A percentile compares a stretch with the other conserved stretches of the same genome.
phyloP scores from a whole-genome alignment of 1,140 invertebrate genomes.

The Archivesica marissinica region DNA sequence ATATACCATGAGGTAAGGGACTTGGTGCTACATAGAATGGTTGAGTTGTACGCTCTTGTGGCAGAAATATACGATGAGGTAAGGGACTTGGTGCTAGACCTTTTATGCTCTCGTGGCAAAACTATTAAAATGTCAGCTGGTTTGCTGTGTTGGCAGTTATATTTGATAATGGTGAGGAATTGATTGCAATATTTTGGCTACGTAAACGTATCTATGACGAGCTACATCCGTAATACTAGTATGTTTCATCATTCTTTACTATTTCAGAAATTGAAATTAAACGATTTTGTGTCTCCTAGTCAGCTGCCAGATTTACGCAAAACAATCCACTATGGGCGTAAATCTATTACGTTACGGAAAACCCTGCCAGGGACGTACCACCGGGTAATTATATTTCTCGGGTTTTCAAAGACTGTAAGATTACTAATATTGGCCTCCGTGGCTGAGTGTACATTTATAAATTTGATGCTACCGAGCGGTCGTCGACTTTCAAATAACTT shows the following conservation, averaged over 20 bases:
- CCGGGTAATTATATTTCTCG: constrained; percentile 69
- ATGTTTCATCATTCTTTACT: no score
- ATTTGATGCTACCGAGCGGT: no score
- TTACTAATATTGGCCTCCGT: no score
- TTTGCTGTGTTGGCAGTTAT: neutral
- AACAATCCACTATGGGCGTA: constrained; percentile 81
- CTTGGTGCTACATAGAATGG: no score
- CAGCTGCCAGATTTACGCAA: constrained; percentile 82
- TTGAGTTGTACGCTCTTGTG: no score
- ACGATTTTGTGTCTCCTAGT: constrained; percentile 83
- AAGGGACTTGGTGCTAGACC: neutral
- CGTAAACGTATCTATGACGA: no score
- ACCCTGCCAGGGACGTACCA: constrained; percentile 79
- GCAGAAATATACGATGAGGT: no score
- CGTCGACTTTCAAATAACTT: no score
- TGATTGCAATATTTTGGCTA: neutral
- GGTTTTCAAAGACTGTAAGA: no score
- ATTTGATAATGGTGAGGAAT: neutral
- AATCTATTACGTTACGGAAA: constrained; percentile 81
- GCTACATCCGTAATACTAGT: no score
- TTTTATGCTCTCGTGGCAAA: neutral
- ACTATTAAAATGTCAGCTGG: neutral
- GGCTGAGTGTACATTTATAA: no score
- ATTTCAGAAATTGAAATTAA: constrained; percentile 82
- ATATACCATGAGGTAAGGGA: no score